Percentiles rank a stretch among this genome's conserved stretches.
Evolutionary conservation across 2,113 vertebrate species (phyloP).

Genomic region (Coreoperca whiteheadi): DNA sequence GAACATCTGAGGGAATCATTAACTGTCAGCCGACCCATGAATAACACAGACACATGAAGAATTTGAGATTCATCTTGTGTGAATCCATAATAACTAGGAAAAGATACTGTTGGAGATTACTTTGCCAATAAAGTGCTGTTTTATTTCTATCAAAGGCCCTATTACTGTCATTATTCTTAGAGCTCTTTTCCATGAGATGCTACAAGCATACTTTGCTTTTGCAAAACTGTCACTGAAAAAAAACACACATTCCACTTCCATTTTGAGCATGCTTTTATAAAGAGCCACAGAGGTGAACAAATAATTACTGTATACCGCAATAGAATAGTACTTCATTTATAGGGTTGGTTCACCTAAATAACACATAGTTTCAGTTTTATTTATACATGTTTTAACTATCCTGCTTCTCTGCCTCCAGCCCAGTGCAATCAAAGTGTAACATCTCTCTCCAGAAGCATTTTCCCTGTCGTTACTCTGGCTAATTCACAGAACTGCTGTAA

Average conservation of each 20-base stretch:
- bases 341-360: background rate
- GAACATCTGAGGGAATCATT: constrained; percentile 66
- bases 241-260: background rate
- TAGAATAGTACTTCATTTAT: background rate
- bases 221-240: constrained; percentile 20
- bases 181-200: constrained; percentile 34
- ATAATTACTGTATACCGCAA: background rate
- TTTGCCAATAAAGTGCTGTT: constrained; percentile 37
- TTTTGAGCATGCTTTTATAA: constrained; percentile 10
- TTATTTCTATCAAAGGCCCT: constrained; percentile 43
- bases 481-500: background rate
- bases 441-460: constrained; percentile 15
- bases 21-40: constrained; percentile 55
- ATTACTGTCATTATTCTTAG: constrained; percentile 28
- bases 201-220: constrained; percentile 33
- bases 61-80: constrained; percentile 41
- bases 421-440: constrained; percentile 1
- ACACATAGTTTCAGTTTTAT: background rate
- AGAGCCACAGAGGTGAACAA: constrained; percentile 10
- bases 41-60: constrained; percentile 52
- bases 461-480: background rate
- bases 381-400: background rate
- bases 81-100: constrained; percentile 36
- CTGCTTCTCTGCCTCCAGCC: constrained; percentile 1
- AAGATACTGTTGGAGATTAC: constrained; percentile 16